These are phyloP conservation scores for Pemphigus obesinymphae DNA, from an alignment of 1,140 invertebrate species.

Conservation along the genomic window DNA sequence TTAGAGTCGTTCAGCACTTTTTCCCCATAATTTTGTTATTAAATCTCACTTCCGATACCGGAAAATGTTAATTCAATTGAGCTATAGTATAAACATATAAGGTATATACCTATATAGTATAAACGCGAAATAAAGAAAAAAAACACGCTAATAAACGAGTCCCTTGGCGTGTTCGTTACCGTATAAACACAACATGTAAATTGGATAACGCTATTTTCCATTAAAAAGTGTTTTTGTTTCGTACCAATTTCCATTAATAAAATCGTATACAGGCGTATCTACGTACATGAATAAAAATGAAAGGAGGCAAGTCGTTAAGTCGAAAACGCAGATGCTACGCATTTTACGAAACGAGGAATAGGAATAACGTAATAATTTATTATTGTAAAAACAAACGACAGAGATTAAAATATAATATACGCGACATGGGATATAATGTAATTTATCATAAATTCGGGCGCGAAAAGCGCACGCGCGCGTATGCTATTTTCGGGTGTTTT, in stretches of 20 bases:
- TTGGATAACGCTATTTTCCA: slow-evolving; percentile 5
- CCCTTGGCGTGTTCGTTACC: neutral
- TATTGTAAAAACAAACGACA: slow-evolving; percentile 21
- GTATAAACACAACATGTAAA: slow-evolving; percentile 18
- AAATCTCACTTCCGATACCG: neutral
- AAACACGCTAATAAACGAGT: slow-evolving; percentile 32
- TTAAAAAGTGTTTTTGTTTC: slow-evolving; percentile 37
- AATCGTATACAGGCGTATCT: neutral
- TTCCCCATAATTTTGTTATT: neutral
- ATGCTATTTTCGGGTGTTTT: slow-evolving; percentile 4
- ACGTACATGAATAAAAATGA: neutral
- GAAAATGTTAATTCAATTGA: slow-evolving; percentile 32
- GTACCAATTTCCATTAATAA: slow-evolving; percentile 12
- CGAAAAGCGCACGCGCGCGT: neutral
- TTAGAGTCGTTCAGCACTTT: neutral
- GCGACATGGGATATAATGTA: neutral
- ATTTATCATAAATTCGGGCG: neutral
- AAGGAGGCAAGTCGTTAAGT: neutral
- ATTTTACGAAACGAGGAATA: neutral
- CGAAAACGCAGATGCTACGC: neutral
- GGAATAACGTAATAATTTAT: slow-evolving; percentile 4
- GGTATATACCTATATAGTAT: neutral
- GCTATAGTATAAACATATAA: neutral
- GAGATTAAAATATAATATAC: too few species aligned
- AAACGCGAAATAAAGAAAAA: neutral